phyloP scores from a whole-genome alignment of 2,797 vertebrate genomes.

The Meriones psammophilus region DNA sequence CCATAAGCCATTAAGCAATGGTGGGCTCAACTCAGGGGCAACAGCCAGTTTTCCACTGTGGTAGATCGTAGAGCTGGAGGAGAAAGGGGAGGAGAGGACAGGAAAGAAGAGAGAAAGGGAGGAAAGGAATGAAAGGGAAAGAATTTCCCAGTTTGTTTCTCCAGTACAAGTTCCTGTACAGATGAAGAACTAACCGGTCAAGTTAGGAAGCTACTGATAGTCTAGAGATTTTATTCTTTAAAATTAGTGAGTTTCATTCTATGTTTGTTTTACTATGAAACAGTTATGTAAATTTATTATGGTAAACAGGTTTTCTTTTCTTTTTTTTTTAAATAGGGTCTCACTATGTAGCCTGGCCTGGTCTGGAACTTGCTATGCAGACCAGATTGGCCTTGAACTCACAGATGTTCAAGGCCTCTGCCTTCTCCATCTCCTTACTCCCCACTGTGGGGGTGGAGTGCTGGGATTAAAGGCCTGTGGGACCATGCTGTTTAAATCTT shows the following conservation, averaged over 20 bases:
- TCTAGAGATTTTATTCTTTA: constrained; percentile 52
- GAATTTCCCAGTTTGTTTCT: neutral
- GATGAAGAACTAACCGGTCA: neutral
- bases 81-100: neutral
- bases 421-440: neutral
- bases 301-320: neutral
- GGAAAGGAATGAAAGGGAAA: neutral
- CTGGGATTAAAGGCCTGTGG: neutral
- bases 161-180: neutral
- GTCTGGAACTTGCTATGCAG: neutral
- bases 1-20: neutral
- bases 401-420: neutral
- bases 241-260: constrained; percentile 31
- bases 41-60: neutral
- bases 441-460: neutral
- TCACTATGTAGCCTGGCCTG: neutral
- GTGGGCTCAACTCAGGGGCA: neutral
- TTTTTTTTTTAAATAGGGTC: no score
- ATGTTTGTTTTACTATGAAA: constrained; percentile 57
- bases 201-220: constrained; percentile 40
- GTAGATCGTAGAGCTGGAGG: neutral
- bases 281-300: constrained; percentile 43
- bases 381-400: neutral
- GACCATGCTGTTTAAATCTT: constrained; percentile 17
- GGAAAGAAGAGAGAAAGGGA: no score